Evolutionary conservation across 35 echinoderm and acorn worm species (phyloP).

Genomic region (Heliocidaris tuberculata): DNA sequence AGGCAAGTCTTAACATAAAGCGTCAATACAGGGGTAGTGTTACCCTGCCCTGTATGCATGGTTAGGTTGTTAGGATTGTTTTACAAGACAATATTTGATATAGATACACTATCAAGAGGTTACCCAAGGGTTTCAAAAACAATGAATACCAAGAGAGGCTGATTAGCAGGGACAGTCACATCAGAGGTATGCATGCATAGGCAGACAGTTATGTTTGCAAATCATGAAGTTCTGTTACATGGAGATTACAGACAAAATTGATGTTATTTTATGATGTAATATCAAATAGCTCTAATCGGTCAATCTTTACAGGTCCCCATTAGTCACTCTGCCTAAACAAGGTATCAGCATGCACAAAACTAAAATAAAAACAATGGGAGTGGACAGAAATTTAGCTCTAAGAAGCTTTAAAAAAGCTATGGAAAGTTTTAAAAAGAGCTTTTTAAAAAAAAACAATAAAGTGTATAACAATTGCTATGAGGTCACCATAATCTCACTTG

Average conservation of each 20-base stretch:
- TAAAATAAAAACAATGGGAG: background rate
- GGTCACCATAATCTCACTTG: no score
- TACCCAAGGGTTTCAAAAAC: background rate
- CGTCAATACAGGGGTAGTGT: slow-evolving; percentile 1
- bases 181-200: background rate
- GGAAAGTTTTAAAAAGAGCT: no score
- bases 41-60: slow-evolving; percentile 17
- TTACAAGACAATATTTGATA: slow-evolving; percentile 34
- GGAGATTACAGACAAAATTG: background rate
- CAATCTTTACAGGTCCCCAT: background rate
- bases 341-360: no score
- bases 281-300: background rate
- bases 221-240: background rate
- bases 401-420: no score
- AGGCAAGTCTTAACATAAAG: background rate
- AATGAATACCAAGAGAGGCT: background rate
- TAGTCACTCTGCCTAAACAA: background rate
- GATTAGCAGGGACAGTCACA: background rate
- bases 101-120: slow-evolving; percentile 41
- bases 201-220: background rate
- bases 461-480: no score
- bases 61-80: background rate
- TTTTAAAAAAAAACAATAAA: no score
- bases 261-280: background rate
- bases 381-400: background rate